A percentile compares a stretch with the other conserved stretches of the same genome.
phyloP scores from a whole-genome alignment of 2,113 vertebrate genomes.

The Poeciliopsis occidentalis region DNA sequence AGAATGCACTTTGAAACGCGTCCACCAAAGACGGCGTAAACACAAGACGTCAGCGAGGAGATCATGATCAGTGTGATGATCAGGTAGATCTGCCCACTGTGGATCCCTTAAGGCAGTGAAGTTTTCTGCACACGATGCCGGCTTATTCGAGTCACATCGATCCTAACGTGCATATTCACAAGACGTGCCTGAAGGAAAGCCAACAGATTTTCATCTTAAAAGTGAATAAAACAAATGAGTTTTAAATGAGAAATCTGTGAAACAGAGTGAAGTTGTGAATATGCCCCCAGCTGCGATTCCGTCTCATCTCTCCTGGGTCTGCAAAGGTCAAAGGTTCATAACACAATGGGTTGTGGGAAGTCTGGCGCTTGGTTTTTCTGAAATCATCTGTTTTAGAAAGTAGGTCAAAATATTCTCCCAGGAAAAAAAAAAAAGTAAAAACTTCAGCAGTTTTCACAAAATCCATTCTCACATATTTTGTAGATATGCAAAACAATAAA shows the following conservation, averaged over 20 bases:
- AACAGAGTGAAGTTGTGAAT: not conserved
- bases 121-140: constrained; percentile 1
- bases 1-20: not conserved
- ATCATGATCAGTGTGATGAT: constrained; percentile 9
- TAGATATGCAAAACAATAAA: not conserved
- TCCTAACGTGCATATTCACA: no score
- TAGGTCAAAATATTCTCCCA: constrained; percentile 61
- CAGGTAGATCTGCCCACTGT: constrained; percentile 22
- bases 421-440: constrained; percentile 32
- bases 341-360: constrained; percentile 67
- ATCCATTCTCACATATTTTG: not conserved
- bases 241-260: constrained; percentile 1
- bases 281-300: not conserved
- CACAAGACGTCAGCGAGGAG: not conserved
- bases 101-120: not conserved
- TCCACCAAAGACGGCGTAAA: not conserved
- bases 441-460: not conserved
- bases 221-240: not conserved
- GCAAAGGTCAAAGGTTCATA: constrained; percentile 14
- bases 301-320: constrained; percentile 30
- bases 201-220: not conserved
- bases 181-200: not conserved
- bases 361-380: constrained; percentile 7
- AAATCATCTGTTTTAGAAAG: constrained; percentile 9
- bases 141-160: constrained; percentile 4